Evolutionary conservation across 2,113 vertebrate genomes (phyloP).

Genomic region (Emberiza fucata): DNA sequence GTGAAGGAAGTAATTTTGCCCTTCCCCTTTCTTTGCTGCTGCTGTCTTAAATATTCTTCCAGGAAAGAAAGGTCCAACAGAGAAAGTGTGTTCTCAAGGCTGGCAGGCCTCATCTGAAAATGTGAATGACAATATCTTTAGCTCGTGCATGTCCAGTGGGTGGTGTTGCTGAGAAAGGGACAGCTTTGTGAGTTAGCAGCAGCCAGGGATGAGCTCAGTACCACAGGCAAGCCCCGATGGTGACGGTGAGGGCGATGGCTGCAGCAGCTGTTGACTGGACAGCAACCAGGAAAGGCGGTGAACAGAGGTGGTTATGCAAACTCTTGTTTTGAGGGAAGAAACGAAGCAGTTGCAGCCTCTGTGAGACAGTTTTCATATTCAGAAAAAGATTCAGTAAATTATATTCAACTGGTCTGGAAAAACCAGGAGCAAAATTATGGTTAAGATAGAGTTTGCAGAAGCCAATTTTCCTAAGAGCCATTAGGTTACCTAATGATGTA

Average conservation of each 20-base stretch:
- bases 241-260: fast-evolving
- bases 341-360: background rate
- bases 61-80: background rate
- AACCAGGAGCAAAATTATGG: background rate
- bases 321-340: background rate
- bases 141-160: background rate
- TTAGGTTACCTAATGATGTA: background rate
- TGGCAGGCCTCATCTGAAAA: background rate
- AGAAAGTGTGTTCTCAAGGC: background rate
- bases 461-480: background rate
- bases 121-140: background rate
- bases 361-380: background rate
- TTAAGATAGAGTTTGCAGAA: background rate
- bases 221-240: fast-evolving
- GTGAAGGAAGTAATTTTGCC: background rate
- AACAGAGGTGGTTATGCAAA: background rate
- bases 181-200: background rate
- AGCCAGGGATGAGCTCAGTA: background rate
- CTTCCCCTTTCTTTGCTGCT: background rate
- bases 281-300: background rate
- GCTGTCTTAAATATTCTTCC: background rate
- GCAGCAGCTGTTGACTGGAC: background rate
- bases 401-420: background rate
- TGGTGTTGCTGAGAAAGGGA: background rate
- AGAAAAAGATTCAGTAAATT: background rate